Evolutionary conservation across 2,888 invertebrate genomes (phyloP).

Genomic region (Smittia aterrima): DNA sequence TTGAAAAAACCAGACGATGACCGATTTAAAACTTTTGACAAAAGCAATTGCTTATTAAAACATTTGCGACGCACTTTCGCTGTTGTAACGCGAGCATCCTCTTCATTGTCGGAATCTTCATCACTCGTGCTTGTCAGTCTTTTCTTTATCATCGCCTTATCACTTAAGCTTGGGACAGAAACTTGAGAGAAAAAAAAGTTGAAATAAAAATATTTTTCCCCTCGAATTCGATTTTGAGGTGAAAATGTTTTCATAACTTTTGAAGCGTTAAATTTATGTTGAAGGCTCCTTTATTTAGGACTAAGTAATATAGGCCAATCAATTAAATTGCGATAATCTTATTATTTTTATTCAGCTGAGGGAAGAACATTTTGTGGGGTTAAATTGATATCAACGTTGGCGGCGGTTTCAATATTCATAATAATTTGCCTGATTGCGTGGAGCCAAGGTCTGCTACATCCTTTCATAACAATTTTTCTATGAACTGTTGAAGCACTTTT

Average conservation of each 20-base stretch:
- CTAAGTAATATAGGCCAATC: no score
- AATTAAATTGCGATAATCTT: background rate
- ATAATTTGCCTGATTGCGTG: constrained; percentile 31
- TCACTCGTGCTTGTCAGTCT: constrained; percentile 30
- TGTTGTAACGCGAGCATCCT: background rate
- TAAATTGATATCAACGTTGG: background rate
- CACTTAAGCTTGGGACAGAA: constrained; percentile 24
- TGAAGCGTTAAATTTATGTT: background rate
- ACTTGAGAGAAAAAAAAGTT: constrained; percentile 10
- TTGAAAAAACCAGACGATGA: constrained; percentile 10
- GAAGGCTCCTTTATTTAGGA: background rate
- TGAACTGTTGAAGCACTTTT: background rate
- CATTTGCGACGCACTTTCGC: constrained; percentile 17
- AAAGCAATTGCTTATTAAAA: background rate
- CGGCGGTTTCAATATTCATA: background rate
- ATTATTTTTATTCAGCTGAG: background rate
- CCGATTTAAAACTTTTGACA: constrained; percentile 27
- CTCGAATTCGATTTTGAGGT: background rate
- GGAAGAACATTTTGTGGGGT: background rate
- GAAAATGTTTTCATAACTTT: background rate
- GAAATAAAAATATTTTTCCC: background rate
- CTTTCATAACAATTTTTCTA: constrained; percentile 17
- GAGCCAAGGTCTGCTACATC: constrained; percentile 18
- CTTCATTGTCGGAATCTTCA: constrained; percentile 11
- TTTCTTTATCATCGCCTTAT: constrained; percentile 34